Evolutionary conservation across 2,888 invertebrate genomes (phyloP).

Genomic region (Hypolimnas misippus): DNA sequence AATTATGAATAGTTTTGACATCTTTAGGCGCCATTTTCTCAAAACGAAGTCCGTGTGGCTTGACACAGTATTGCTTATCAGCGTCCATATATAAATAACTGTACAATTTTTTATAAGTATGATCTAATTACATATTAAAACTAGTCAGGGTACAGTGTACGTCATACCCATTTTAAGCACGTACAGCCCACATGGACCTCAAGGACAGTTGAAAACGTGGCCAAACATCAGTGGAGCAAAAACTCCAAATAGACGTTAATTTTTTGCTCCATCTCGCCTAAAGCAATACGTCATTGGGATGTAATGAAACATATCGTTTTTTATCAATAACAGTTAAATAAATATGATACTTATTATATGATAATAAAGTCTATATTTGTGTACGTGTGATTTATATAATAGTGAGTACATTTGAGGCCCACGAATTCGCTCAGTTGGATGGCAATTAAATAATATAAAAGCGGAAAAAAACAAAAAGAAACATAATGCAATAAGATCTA

Average conservation of each 20-base stretch:
- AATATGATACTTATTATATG: background rate
- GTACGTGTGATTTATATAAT: background rate
- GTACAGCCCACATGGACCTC: conserved; percentile 26
- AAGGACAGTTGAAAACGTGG: conserved; percentile 21
- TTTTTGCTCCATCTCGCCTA: conserved; percentile 14
- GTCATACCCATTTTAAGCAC: background rate
- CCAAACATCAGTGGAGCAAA: conserved; percentile 22
- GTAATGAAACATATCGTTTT: background rate
- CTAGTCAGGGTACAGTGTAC: too few species aligned
- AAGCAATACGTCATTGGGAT: conserved; percentile 4
- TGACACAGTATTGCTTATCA: too few species aligned
- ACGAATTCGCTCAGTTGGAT: background rate
- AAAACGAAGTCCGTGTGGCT: too few species aligned
- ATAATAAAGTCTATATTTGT: background rate
- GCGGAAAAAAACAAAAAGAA: background rate
- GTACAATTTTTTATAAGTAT: too few species aligned
- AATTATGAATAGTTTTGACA: too few species aligned
- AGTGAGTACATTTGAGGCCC: background rate
- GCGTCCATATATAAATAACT: too few species aligned
- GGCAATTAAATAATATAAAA: background rate
- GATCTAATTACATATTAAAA: too few species aligned
- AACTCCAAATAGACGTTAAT: conserved; percentile 15
- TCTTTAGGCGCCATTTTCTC: too few species aligned
- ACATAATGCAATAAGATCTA: background rate
- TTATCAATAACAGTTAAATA: background rate